Percentiles rank a stretch among this genome's conserved stretches.
Conservation (phyloP, 2,113 vertebrate species). For the Atlantisia rogersi region DNA sequence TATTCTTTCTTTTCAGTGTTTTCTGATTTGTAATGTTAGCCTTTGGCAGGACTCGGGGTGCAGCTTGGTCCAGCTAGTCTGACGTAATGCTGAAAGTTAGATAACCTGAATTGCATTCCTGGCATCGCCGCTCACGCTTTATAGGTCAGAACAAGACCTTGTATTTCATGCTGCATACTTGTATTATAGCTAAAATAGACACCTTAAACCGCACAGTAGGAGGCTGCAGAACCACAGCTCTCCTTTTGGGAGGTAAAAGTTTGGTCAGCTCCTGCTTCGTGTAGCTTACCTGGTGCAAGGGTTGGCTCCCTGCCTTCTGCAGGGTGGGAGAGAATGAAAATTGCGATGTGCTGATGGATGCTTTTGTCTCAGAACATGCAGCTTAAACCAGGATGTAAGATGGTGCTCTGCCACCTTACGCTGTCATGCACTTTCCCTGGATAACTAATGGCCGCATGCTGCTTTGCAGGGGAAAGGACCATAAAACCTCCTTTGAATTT, state of each 20-base stretch:
- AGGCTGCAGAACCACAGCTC: background rate
- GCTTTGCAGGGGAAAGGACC: rapidly evolving
- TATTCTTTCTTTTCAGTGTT: background rate
- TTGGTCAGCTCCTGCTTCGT: background rate
- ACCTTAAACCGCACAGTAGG: background rate
- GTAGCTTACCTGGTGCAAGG: background rate
- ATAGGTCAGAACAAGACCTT: background rate
- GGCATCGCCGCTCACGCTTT: background rate
- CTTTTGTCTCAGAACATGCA: background rate
- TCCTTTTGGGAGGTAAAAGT: background rate
- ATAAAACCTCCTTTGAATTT: background rate
- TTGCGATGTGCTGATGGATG: background rate
- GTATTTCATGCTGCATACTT: background rate
- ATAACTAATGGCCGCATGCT: background rate
- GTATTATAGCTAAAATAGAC: background rate
- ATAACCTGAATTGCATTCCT: background rate
- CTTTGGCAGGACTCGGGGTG: background rate
- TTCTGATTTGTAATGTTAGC: background rate
- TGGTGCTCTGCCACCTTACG: background rate
- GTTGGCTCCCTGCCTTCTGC: background rate
- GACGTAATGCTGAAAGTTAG: background rate
- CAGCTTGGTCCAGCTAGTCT: background rate
- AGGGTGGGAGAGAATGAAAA: background rate
- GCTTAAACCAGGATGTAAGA: background rate
- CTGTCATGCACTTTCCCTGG: rapidly evolving